Evolutionary conservation across 2,888 invertebrate species (phyloP), one percentile per base, ranked within the genome.

Genomic region (Neocrepidodera transversa): DNA sequence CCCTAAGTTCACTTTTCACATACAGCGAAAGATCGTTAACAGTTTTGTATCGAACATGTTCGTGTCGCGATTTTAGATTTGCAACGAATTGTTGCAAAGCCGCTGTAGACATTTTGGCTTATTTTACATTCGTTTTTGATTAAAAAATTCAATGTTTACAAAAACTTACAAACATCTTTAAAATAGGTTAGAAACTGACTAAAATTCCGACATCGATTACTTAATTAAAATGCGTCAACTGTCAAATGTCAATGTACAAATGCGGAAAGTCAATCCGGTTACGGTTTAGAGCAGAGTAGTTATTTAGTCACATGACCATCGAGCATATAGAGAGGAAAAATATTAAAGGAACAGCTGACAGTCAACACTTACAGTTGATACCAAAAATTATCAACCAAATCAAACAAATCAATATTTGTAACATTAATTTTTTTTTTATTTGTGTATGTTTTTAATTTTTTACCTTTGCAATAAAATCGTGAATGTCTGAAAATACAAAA

Each of bases 11-110:
- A 5, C 94, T 94, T 78, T 93, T 94, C 7, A 93, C 93, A 82
- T 92, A 97, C 63, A 92, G 87, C 72, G 93, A 92, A 17, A 97
- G 84, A 71, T 97, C 95, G 67, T 91, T 88, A 2, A 95, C 94
- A 5, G 95, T 90, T 79, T 92, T 93, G 65, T 87, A 87, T 64
- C 95, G 88, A 7, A 86, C 83, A 72, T 95, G 93, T 67, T 94
- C 91, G 82, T 89, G 89, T 58, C 92, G 88, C 70, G 94, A 95
- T 81, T 95, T 95, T 11, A 97, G 85, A 38, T 94, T 93, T 76
- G 87, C 83, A 48, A 95, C 92, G 81, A 95, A 93, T 75, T 88
- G 87, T 74, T 87, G 87, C 73, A 92, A 90, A 75, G 90, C 80
- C 43, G 82, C 79, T 60, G 83, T 83, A 36, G 85, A 82, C 86